Conservation (phyloP, 2,797 vertebrate species). For the Anas bernieri region DNA sequence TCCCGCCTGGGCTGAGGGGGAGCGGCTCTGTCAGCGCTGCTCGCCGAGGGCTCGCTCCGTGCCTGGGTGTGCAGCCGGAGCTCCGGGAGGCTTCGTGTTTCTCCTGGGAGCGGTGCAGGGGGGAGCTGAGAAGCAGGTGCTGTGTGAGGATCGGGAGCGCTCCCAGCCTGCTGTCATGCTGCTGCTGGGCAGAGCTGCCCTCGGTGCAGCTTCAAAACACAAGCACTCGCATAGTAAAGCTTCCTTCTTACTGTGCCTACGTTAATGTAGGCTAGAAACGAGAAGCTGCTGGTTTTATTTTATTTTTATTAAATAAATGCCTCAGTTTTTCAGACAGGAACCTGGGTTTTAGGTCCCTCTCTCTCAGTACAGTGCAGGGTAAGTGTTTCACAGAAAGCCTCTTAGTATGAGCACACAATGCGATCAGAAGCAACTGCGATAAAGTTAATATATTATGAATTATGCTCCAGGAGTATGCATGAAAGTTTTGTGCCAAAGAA, state of each 20-base stretch:
- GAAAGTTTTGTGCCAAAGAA: not conserved
- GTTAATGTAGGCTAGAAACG: rapidly evolving
- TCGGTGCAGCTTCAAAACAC: no score
- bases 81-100: not conserved
- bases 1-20: not conserved
- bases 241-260: rapidly evolving
- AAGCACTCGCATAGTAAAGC: not conserved
- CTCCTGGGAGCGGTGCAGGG: not conserved
- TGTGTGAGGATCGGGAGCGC: no score
- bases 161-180: not conserved
- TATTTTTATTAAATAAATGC: no score
- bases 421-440: not conserved
- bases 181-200: not conserved
- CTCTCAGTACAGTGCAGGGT: not conserved
- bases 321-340: rapidly evolving
- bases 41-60: rapidly evolving
- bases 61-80: no score
- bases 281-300: not conserved
- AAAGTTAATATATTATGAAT: not conserved
- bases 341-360: not conserved
- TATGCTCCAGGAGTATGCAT: not conserved
- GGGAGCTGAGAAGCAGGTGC: no score
- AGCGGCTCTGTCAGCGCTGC: no score
- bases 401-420: not conserved
- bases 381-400: not conserved